Evolutionary conservation across 2,888 invertebrate genomes (phyloP), one percentile per base, ranked within the genome.

Genomic region (Eupithecia vulgata): DNA sequence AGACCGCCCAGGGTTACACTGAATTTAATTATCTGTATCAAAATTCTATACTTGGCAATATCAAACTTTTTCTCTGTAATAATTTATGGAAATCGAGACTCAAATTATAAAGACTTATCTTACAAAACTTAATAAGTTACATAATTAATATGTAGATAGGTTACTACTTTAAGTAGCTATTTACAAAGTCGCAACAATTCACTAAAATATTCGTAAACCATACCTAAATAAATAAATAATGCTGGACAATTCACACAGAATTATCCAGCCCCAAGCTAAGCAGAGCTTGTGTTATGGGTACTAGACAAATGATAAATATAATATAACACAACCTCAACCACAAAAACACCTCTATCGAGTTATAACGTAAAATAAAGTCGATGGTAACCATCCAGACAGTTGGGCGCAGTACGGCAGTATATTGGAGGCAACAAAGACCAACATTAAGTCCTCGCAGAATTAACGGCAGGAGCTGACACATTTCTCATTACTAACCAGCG

Each of bases 381-480:
- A 57, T 13, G 12, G 10, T 12, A 12, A 57, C 25, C 21, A 25
- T 57, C 57, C 57, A 57, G 57, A 57, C 57, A 57, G 57, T 57
- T 57, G 21, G 34, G 17, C 34, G 34, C 34, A 61, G 30, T 61
- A 61, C 8, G 37, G 8, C 37, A 17, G n/a, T 64, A 64, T 64
- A 64, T 37, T 12, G 21, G 34, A 57, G 52, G 67, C 67, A 68
- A 71, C 71, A 74, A 69, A 71, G 57, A 52, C 82, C 81, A 90
- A 87, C 89, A 91, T 89, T 86, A 90, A 89, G 85, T 84, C 83
- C 81, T 88, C 84, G 82, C 80, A 80, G 81, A 83, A 75, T 86
- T 80, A 84, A 83, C 80, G 75, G 79, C 73, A 79, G 76, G 81
- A 75, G 77, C 81, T 83, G 85, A 86, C 85, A 88, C 88, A 89